Conservation (phyloP, 2,113 vertebrate species). For the Phylloscopus trochilus region DNA sequence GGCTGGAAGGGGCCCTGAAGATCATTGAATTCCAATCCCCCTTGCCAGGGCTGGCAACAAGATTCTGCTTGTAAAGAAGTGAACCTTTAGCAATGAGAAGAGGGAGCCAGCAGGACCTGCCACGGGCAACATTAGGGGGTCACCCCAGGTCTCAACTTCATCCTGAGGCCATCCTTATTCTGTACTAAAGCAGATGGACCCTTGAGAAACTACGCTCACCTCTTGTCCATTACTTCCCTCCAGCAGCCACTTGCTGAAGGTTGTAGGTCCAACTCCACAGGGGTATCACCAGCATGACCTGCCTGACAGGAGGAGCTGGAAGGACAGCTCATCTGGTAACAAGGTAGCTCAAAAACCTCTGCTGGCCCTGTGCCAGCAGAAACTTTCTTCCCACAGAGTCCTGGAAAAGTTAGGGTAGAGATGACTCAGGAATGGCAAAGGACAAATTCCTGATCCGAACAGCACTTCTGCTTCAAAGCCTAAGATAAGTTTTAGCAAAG, state of each 20-base stretch:
- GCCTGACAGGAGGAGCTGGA: not conserved
- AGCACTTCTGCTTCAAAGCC: not conserved
- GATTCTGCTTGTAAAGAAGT: not conserved
- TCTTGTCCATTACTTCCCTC: not conserved
- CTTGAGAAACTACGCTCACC: not conserved
- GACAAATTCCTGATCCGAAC: not conserved
- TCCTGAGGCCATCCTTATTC: not conserved
- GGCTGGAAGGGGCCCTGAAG: not conserved
- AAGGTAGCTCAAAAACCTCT: not conserved
- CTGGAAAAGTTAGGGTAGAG: not conserved
- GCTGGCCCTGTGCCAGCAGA: not conserved
- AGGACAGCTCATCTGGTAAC: not conserved
- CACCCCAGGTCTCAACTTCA: not conserved
- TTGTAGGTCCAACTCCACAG: not conserved
- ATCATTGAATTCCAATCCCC: not conserved
- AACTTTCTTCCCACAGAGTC: not conserved
- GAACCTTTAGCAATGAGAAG: not conserved
- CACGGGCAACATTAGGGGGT: not conserved
- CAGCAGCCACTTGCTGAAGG: not conserved
- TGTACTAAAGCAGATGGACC: not conserved
- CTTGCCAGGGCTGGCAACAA: not conserved
- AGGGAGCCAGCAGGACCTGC: not conserved
- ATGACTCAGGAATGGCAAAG: not conserved
- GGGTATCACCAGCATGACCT: not conserved
- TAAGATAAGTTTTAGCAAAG: not conserved